Evolutionary conservation across 2,888 invertebrate genomes (phyloP), one percentile per base, ranked within the genome.

Genomic region (Agrotis ipsilon): DNA sequence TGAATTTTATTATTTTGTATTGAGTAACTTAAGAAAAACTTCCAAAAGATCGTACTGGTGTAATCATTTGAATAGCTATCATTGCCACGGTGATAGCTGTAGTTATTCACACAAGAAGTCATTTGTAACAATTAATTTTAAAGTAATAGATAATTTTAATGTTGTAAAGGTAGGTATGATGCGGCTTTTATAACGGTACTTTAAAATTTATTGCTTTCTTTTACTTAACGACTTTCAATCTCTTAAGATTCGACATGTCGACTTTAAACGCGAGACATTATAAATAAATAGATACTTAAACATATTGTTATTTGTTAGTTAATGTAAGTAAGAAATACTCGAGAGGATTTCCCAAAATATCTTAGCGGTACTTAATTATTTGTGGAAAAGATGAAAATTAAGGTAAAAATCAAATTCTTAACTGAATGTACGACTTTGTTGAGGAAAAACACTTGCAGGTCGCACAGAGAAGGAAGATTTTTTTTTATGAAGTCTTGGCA

Each of bases 151-250:
- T 88, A 86, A 87, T 88, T 90, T 88, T 90, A 89, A 92, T 91
- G 89, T 91, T 87, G 82, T 87, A 86, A 86, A 90, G 87, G 89
- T 89, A 90, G 90, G 75, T 80, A 72, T 66, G 74, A 78, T 66
- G 61, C 88, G 88, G 82, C 85, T 87, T 81, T 84, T 89, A 88
- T 92, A 93, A 93, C 91, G 91, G 92, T 85, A 87, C 92, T 87
- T 93, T 72, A 86, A 73, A 92, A 94, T 94, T 94, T 93, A 94
- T 93, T 89, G 89, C 90, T 88, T 92, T 91, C 89, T 92, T 93
- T 92, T 91, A 85, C 87, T 91, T 91, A 93, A 94, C 92, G 89
- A 90, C 89, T 92, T 92, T 90, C 90, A 89, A 92, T 92, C 71
- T 75, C 65, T 81, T 92, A 89, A 82, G 84, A 91, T 91, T 90